A percentile compares a stretch with the other conserved stretches of the same genome.
Conservation (phyloP, 2,113 vertebrate species). For the Lophura nycthemera region DNA sequence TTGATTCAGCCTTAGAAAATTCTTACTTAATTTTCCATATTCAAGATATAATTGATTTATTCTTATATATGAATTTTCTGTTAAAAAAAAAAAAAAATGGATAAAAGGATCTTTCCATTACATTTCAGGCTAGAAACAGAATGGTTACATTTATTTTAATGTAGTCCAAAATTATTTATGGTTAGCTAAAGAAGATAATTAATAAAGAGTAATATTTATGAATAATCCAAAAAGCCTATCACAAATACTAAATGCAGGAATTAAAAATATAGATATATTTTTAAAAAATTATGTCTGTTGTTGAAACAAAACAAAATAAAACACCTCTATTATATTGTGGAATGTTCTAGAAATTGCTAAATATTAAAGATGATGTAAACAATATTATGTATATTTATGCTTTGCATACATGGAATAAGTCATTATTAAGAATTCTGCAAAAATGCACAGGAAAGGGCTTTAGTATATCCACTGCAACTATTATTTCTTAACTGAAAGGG, state of each 20-base stretch:
- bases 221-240: not conserved
- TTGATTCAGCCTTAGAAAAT: not conserved
- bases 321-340: rapidly evolving
- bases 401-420: not conserved
- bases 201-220: not conserved
- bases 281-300: not conserved
- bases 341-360: not conserved
- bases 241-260: not conserved
- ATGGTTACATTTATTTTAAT: not conserved
- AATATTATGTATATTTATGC: not conserved
- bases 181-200: not conserved
- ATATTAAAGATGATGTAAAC: not conserved
- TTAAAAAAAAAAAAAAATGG: not conserved
- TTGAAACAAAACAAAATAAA: rapidly evolving
- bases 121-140: not conserved
- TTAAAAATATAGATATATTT: not conserved
- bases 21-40: not conserved
- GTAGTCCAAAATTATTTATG: not conserved
- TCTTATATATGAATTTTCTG: not conserved
- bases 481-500: not conserved
- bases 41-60: not conserved
- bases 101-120: not conserved
- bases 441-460: not conserved
- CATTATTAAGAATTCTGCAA: not conserved
- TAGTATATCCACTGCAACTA: not conserved